Base-by-base conservation (phyloP, 2,888 invertebrate species). In the Girardia tigrina region DNA sequence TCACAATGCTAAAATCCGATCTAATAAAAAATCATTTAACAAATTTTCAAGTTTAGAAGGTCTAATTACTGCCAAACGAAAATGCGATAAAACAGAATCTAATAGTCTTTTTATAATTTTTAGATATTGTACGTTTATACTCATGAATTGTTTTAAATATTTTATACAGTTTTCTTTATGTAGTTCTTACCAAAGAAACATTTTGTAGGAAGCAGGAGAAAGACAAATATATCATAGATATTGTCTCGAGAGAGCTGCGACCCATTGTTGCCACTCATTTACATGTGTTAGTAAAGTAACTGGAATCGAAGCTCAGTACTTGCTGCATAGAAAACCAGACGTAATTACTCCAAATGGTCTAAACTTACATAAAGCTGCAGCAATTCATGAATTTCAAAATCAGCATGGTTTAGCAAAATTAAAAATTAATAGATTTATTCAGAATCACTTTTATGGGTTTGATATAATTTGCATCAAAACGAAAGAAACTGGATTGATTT, bases 261-360 rank as follows among this genome's bases (percentile, higher is more conserved):
- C 91, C 0, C 92, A 94, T 83, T 88, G 94, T 84, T 86, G 90
- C 0, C 95, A 99, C 82, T 88, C 91, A 56, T 98, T 98, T 83
- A 97, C 98, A 0, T 99, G 98, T 0, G 98, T 98, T 0, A 95
- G 95, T 0, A 94, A 97, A 82, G 95, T 97, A 78, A 97, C 97
- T 26, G 91, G 90, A 0, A 89, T 89, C 80, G 98, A 98, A 86
- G 90, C 95, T 0, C 92, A 98, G 84, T 91, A 95, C 86, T 88
- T 99, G 70, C 87, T 99, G 0, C 92, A 93, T 83, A 87, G 95
- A 74, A 86, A 85, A 80, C 86, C 87, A 84, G 97, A 98, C 84
- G 88, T 97, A 26, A 93, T 98, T 73, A 95, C 97, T 0, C 98
- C 98, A 0, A 98, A 98, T 83, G 98, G 98, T 0, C 85, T 98